Base-by-base conservation (phyloP, 1,140 invertebrate species). In the Tetramorium parvispinum region DNA sequence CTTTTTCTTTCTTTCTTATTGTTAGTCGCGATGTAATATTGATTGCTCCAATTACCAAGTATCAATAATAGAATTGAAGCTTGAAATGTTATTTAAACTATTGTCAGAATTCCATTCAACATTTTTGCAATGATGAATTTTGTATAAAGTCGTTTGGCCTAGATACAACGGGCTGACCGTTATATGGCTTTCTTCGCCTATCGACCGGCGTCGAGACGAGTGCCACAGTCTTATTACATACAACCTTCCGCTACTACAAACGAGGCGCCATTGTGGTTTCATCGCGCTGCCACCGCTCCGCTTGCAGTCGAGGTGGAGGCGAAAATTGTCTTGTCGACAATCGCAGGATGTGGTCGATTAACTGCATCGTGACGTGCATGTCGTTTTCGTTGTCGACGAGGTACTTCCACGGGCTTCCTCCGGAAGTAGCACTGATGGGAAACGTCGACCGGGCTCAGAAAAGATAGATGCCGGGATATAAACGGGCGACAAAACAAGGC, bases 241-340 rank as follows among this genome's bases (percentile, higher is more conserved):
- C 40, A 57, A 46, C 68, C 53, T 83, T 59, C 79, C 55, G 79
- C 55, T 49, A 43, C 43, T 83, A 75, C 53, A 75, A 83, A 75
- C 79, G 68, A 83, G 79, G 27, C 79, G 68, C 53, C 79, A 83
- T 73, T 83, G 79, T 55, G 79, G 79, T 59, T 83, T 75, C 53
- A 53, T 21, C 79, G 66, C 61, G 63, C 37, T 10, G 40, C 10
- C 65, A 5, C 53, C 40, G 40, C 66, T 57, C 65, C 21, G 51
- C 53, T 68, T 7, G 21, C 32, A 43, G 13, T 21, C 65, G 65
- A 68, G 79, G 55, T 13, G 32, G 79, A 81, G 65, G 63, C 85
- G 85, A 87, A 87, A 87, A 87, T 87, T 87, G 85, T 85, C 85
- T 87, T 75, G 66, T 61, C 79, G 68, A 85, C 85, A 85, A 85